Conservation (phyloP, 2,113 vertebrate species). For the Micronycteris hirsuta region DNA sequence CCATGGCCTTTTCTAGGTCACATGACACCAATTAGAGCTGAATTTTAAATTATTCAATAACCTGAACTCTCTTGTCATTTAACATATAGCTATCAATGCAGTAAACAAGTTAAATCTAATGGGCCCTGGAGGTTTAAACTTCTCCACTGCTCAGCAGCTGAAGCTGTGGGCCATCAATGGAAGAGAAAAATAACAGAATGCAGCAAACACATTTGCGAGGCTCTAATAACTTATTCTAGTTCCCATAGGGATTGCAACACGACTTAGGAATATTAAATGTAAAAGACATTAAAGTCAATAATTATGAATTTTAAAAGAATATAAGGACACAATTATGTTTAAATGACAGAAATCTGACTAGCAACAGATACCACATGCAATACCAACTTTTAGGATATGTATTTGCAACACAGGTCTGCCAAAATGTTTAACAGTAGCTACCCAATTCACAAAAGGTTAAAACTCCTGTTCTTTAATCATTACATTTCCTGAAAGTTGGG, state of each 20-base stretch:
- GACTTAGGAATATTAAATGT: slow-evolving; percentile 79
- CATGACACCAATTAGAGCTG: slow-evolving; percentile 88
- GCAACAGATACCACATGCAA: slow-evolving; percentile 39
- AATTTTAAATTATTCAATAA: slow-evolving; percentile 91
- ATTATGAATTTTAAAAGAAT: slow-evolving; percentile 78
- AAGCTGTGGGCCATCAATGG: slow-evolving; percentile 72
- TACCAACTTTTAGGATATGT: not conserved
- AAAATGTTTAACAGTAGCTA: slow-evolving; percentile 14
- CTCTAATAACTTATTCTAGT: slow-evolving; percentile 82
- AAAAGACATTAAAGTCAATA: slow-evolving; percentile 83
- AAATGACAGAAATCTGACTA: slow-evolving; percentile 56
- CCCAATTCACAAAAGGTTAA: not conserved
- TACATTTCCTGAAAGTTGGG: slow-evolving; percentile 26
- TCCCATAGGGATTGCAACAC: slow-evolving; percentile 77
- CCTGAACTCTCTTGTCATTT: slow-evolving; percentile 88
- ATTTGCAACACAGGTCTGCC: not conserved
- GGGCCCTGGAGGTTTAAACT: slow-evolving; percentile 82
- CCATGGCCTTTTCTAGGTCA: slow-evolving; percentile 87
- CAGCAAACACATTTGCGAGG: slow-evolving; percentile 79
- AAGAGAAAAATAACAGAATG: slow-evolving; percentile 80
- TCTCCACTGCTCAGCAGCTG: slow-evolving; percentile 73
- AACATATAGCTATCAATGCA: slow-evolving; percentile 89
- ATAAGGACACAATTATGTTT: slow-evolving; percentile 55
- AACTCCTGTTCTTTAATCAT: not conserved
- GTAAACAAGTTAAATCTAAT: slow-evolving; percentile 90